Evolutionary conservation across 1,140 invertebrate genomes (phyloP).

Genomic region (Archegozetes longisetosus): DNA sequence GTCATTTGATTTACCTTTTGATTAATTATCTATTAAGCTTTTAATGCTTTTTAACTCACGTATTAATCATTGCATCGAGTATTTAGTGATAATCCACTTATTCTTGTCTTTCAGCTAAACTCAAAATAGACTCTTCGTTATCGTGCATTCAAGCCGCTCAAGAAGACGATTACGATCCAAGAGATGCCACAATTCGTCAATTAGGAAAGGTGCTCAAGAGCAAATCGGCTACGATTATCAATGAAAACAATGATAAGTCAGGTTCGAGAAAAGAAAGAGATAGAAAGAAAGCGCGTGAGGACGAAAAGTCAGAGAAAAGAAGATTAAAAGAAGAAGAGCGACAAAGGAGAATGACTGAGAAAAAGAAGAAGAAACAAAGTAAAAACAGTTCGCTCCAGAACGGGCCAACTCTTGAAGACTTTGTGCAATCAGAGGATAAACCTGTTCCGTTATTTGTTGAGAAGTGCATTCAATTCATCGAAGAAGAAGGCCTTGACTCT

Average conservation of each 20-base stretch:
- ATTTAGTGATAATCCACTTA: too few relatives aligned
- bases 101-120: slow-evolving; percentile 19
- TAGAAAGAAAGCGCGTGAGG: slow-evolving; percentile 54
- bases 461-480: slow-evolving; percentile 85
- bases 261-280: slow-evolving; percentile 47
- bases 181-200: slow-evolving; percentile 7
- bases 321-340: slow-evolving; percentile 46
- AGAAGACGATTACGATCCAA: slow-evolving; percentile 44
- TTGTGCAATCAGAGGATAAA: slow-evolving; percentile 57
- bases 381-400: slow-evolving; percentile 30
- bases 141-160: slow-evolving; percentile 29
- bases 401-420: slow-evolving; percentile 38
- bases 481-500: slow-evolving; percentile 64
- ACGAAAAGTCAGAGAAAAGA: slow-evolving; percentile 55
- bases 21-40: background rate
- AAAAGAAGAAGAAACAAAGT: slow-evolving; percentile 51
- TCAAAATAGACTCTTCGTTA: slow-evolving; percentile 27
- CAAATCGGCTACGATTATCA: slow-evolving; percentile 9
- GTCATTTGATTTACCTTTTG: background rate
- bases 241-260: slow-evolving; percentile 17
- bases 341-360: slow-evolving; percentile 42
- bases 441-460: slow-evolving; percentile 78
- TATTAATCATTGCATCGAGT: too few relatives aligned
- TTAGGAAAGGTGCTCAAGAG: slow-evolving; percentile 11
- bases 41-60: too few relatives aligned